Evolutionary conservation across 2,113 vertebrate genomes (phyloP).

Genomic region (Oreotrochilus melanogaster): DNA sequence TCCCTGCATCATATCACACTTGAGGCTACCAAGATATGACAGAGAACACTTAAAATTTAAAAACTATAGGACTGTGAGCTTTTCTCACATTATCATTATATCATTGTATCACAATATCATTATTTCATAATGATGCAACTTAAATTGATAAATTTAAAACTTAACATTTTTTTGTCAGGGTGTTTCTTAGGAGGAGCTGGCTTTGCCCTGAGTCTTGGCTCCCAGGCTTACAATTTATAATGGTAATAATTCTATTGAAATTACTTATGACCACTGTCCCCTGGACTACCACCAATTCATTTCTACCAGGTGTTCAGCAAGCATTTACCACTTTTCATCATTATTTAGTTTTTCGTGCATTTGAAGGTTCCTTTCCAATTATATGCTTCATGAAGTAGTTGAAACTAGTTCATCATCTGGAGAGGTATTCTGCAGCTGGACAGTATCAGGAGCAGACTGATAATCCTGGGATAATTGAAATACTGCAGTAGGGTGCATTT

Average conservation of each 20-base stretch:
- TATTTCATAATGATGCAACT: background rate
- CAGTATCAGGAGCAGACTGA: background rate
- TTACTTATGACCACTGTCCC: background rate
- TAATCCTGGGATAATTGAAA: background rate
- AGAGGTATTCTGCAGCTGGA: background rate
- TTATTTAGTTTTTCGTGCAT: background rate
- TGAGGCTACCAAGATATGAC: background rate
- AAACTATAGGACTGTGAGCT: fast-evolving
- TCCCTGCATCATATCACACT: background rate
- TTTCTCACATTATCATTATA: background rate
- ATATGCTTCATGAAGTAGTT: background rate
- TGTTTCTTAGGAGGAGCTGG: background rate
- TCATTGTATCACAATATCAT: too few species aligned
- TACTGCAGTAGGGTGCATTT: background rate
- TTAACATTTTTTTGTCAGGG: background rate
- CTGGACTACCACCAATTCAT: background rate
- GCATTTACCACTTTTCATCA: background rate
- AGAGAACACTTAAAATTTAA: background rate
- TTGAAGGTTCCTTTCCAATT: background rate
- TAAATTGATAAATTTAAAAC: background rate
- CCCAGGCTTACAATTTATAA: background rate
- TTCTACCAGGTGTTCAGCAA: background rate
- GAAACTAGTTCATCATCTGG: background rate
- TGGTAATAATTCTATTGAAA: background rate
- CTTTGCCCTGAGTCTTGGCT: background rate